Evolutionary conservation across 2,888 invertebrate genomes (phyloP), one percentile per base, ranked within the genome.

Genomic region (Adela reaumurella): DNA sequence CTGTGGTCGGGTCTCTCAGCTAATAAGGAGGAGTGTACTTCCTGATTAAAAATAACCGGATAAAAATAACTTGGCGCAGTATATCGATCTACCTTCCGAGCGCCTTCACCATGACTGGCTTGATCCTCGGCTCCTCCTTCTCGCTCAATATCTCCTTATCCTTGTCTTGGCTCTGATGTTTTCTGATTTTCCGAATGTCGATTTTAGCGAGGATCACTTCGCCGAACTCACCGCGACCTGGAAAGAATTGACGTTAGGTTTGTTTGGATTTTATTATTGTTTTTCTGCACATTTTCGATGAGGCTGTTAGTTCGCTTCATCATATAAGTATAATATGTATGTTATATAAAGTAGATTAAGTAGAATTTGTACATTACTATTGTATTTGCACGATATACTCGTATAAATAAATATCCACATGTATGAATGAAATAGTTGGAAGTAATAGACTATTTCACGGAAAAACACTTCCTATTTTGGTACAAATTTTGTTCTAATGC

Each of bases 171-270:
- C 11, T 14, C 35, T 35, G 35, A 2, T 56, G 59, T 50, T 62
- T 67, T 66, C 63, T 84, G 60, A 68, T 53, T 18, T 64, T 65
- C 57, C 51, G 54, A 57, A 76, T 62, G 53, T 78, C 77, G n/a
- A 78, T 64, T 52, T 83, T 92, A 46, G 91, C 94, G 41, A 94
- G 76, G 59, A 90, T 87, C 0, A 97, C 90, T 58, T 96, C 96
- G 0, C 97, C 97, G 61, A 94, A 97, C 59, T 94, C 92, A 1
- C 97, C 95, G 19, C 94, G 89, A 17, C 95, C 91, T 88, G 46
- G 6, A 43, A 49, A 42, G n/a, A 29, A 46, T 16, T n/a, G 5
- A 16, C 4, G 42, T 42, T 16, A 42, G 5, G 6, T 11, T 8
- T 6, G 14, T 16, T 42, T 42, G n/a, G n/a, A 6, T 8, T 8